A percentile compares a stretch with the other conserved stretches of the same genome.
Evolutionary conservation across 2,113 vertebrate genomes (phyloP).

Genomic region (Crocuta crocuta): DNA sequence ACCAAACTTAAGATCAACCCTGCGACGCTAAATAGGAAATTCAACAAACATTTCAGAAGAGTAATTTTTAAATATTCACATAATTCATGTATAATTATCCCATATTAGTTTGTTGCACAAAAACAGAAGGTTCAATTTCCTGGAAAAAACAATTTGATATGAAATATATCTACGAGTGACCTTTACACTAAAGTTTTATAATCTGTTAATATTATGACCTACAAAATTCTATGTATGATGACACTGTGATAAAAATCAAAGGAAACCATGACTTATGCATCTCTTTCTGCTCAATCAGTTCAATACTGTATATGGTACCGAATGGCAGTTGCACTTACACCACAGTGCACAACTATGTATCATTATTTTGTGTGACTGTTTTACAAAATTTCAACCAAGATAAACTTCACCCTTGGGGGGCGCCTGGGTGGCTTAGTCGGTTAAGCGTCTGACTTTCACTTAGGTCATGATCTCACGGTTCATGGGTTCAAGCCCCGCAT

Average conservation of each 20-base stretch:
- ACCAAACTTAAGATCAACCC: background rate
- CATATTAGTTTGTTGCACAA: constrained; percentile 22
- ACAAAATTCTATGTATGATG: background rate
- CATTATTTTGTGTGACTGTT: background rate
- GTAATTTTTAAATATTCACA: background rate
- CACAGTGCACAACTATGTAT: background rate
- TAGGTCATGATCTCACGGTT: no score
- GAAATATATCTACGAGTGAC: constrained; percentile 12
- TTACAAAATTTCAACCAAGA: constrained; percentile 22
- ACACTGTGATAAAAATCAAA: background rate
- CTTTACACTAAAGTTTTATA: background rate
- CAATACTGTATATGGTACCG: background rate
- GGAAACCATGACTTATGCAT: constrained; percentile 22
- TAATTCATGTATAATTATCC: background rate
- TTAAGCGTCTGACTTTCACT: no score
- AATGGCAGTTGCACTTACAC: background rate
- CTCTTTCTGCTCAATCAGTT: background rate
- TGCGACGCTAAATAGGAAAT: background rate
- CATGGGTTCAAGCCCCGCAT: no score
- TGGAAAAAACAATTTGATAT: background rate
- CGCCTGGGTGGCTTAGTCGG: no score
- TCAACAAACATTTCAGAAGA: background rate
- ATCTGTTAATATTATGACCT: background rate
- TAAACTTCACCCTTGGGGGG: background rate
- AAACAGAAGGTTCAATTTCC: constrained; percentile 12